Base-by-base conservation (phyloP, 64 coral and sea anemone genomes). In the Dendronephthya gigantea region DNA sequence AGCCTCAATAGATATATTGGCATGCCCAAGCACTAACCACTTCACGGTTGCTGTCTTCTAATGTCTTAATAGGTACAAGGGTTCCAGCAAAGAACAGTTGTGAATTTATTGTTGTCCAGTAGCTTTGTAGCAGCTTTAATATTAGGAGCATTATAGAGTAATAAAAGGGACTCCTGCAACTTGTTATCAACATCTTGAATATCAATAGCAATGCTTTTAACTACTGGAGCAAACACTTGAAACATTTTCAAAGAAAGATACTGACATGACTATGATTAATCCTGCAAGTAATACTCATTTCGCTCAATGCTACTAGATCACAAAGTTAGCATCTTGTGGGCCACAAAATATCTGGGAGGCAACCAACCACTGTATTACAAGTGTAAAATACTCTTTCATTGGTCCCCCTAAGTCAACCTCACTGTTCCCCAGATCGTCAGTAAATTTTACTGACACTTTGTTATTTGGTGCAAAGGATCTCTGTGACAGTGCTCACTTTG, bases 361-460 rank as follows among this genome's bases (percentile, higher is more conserved):
- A 56, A 88, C 14, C 1, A 88, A 51, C 87, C 87, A 88, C 30
- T 88, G 45, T 16, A 82, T 34, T 11, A 88, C 48, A 9, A 83
- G 50, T 0, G 87, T 82, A 83, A 88, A 83, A 66, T 52, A 88
- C 29, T 88, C 87, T 62, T 70, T 50, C 50, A 55, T 88, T 51
- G 87, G 76, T 30, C 92, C 92, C n/a, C 85, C 92, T 39, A 84
- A 66, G 48, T 93, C 88, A 49, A 93, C 88, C 49, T 93, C 92
- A 39, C 84, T 88, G 2, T 27, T 49, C 22, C 85, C 88, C 41
- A 11, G n/a, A n/a, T n/a, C n/a, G n/a, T n/a, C n/a, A n/a, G n/a
- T 88, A 41, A 93, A 93, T 85, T 93, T 93, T 0, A 93, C 88
- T 31, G 88, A 87, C 19, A 93, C 29, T 81, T 90, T 93, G 82